These are phyloP conservation scores for Monodelphis domestica DNA, from an alignment of 2,797 vertebrate species.

Conservation along the genomic window DNA sequence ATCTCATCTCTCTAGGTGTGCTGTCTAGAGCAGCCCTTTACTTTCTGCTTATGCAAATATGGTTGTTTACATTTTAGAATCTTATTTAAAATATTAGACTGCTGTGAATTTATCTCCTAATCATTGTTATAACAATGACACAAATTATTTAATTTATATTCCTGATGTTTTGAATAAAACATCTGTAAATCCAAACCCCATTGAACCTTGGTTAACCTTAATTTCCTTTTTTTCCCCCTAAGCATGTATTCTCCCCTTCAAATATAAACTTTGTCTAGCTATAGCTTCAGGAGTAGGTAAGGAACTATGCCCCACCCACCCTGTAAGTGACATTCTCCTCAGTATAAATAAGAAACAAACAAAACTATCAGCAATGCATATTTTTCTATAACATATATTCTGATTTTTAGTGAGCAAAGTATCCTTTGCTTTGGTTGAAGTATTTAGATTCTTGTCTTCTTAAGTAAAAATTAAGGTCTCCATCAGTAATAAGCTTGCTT, in stretches of 20 bases:
- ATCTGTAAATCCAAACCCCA: conserved; percentile 10
- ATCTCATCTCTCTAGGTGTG: background rate
- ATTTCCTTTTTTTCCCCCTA: background rate
- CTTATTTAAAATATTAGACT: background rate
- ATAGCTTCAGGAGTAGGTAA: background rate
- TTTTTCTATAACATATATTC: background rate
- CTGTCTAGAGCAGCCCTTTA: background rate
- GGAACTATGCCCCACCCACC: background rate
- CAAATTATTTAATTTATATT: conserved; percentile 32
- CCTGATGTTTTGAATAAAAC: background rate
- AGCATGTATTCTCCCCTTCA: background rate
- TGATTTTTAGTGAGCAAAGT: background rate
- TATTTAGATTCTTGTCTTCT: background rate
- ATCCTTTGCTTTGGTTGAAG: background rate
- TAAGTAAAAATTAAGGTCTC: background rate
- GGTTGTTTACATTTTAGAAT: conserved; percentile 15
- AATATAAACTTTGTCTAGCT: background rate
- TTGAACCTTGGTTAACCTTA: background rate
- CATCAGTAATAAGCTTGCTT: background rate
- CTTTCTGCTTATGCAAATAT: conserved; percentile 18
- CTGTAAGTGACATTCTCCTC: background rate
- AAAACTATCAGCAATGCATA: background rate
- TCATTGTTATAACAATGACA: background rate
- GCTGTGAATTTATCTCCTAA: background rate
- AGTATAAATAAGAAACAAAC: background rate